phyloP scores from a whole-genome alignment of 2,113 vertebrate species.

The Lamprotornis superbus region DNA sequence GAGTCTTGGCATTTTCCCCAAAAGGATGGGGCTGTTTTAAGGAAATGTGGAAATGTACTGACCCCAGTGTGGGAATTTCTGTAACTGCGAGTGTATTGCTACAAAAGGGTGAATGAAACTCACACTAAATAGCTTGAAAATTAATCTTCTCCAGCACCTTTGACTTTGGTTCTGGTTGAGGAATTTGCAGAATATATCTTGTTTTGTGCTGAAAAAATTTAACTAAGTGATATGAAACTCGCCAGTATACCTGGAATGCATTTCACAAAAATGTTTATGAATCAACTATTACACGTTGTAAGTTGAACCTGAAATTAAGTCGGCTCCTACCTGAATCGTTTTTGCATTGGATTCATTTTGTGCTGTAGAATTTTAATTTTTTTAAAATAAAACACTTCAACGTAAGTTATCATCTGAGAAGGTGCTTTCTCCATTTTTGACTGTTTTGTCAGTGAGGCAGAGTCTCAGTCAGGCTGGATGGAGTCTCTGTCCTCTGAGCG shows the following conservation, averaged over 20 bases:
- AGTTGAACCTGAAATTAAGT: neutral
- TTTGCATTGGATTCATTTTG: neutral
- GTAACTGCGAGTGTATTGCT: rapidly evolving
- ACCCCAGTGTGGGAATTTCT: neutral
- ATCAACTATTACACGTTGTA: neutral
- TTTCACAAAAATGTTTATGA: neutral
- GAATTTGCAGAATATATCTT: neutral
- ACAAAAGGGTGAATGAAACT: neutral
- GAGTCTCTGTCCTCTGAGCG: neutral
- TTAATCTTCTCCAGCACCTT: neutral
- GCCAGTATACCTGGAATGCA: neutral
- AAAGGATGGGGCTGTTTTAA: neutral
- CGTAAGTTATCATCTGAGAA: neutral
- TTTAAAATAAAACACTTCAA: neutral
- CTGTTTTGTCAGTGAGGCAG: neutral
- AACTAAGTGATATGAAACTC: neutral
- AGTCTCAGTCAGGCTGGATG: neutral
- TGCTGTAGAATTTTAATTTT: neutral
- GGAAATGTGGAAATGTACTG: neutral
- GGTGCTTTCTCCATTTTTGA: neutral
- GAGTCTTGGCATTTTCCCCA: neutral
- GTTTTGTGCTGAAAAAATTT: neutral
- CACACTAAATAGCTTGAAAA: neutral
- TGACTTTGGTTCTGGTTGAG: neutral
- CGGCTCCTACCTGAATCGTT: neutral